These are phyloP conservation scores for Lateolabrax maculatus DNA, from an alignment of 2,797 vertebrate genomes.

Conservation along the genomic window DNA sequence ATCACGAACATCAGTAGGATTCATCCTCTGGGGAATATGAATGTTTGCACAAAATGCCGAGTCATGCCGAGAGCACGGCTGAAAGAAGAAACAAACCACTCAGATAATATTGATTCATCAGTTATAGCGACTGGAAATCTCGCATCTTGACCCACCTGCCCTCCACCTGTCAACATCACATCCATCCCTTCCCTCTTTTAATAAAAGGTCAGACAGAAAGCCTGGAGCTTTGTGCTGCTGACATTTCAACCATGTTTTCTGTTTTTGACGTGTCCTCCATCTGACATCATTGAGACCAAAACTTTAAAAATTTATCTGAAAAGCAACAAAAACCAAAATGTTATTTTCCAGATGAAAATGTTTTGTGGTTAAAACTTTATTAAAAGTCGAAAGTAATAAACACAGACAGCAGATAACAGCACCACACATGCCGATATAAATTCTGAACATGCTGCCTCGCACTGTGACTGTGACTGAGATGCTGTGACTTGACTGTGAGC, in stretches of 20 bases:
- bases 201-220: constrained; percentile 4
- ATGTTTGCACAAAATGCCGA: not conserved
- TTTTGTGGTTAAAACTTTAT: constrained; percentile 1
- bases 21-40: not conserved
- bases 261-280: not conserved
- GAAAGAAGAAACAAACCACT: not conserved
- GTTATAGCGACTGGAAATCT: not conserved
- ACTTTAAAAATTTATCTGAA: not conserved
- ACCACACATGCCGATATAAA: not conserved
- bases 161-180: not conserved
- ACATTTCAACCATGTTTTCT: constrained; percentile 11
- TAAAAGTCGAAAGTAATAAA: constrained; percentile 12
- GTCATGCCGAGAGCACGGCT: too few species aligned
- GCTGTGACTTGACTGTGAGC: constrained; percentile 20
- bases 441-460: constrained; percentile 29
- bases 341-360: not conserved
- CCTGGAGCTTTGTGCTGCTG: constrained; percentile 18
- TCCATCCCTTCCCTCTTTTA: not conserved
- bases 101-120: not conserved
- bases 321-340: not conserved
- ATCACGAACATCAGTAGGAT: not conserved
- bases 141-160: not conserved
- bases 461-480: constrained; percentile 25
- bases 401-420: constrained; percentile 14
- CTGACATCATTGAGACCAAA: not conserved